These are phyloP conservation scores for Homarus gammarus DNA, from an alignment of 2,888 invertebrate genomes.

Conservation along the genomic window DNA sequence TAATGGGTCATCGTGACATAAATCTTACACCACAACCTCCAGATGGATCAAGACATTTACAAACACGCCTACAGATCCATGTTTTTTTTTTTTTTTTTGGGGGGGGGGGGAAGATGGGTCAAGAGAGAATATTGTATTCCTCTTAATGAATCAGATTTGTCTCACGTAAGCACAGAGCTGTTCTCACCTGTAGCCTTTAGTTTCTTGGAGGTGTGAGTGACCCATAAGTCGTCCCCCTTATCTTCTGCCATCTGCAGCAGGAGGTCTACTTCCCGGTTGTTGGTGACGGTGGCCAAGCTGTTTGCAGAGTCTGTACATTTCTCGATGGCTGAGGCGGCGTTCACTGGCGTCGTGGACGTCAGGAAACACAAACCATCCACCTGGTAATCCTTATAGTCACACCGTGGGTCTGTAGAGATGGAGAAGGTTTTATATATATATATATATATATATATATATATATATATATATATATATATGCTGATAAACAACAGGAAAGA, in stretches of 20 bases:
- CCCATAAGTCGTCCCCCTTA: slow-evolving; percentile 67
- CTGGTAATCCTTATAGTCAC: slow-evolving; percentile 57
- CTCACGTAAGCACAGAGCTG: background rate
- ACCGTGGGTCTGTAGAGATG: slow-evolving; percentile 49
- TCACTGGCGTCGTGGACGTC: background rate
- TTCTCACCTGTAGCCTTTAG: slow-evolving; percentile 35
- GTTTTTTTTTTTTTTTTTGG: too few relatives aligned
- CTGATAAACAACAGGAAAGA: background rate
- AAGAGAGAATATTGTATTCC: background rate
- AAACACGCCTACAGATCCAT: too few relatives aligned
- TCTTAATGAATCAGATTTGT: background rate
- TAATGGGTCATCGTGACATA: too few relatives aligned
- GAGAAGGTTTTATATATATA: background rate
- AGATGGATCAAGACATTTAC: too few relatives aligned
- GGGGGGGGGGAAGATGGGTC: too few relatives aligned
- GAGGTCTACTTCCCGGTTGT: slow-evolving; percentile 14
- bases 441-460: background rate
- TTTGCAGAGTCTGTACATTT: slow-evolving; percentile 26
- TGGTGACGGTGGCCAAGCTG: slow-evolving; percentile 27
- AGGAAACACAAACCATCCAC: slow-evolving; percentile 45
- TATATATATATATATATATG: background rate
- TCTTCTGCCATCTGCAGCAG: slow-evolving; percentile 48
- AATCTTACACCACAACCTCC: background rate
- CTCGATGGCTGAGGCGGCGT: background rate
- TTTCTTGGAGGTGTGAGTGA: slow-evolving; percentile 22